Evolutionary conservation across 2,888 invertebrate species (phyloP), one percentile per base, ranked within the genome.

Genomic region (Tinea trinotella): DNA sequence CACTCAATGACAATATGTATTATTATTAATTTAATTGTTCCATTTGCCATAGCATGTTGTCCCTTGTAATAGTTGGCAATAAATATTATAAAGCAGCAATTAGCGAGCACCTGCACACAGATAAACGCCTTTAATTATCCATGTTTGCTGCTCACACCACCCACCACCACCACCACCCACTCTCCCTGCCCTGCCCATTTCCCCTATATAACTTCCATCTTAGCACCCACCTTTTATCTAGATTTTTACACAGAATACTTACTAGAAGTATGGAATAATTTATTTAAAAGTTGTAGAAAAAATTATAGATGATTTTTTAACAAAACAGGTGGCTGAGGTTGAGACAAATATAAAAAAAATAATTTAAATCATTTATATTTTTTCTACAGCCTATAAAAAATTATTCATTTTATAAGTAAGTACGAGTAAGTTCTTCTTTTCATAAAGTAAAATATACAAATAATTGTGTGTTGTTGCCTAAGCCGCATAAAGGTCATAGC

Each of bases 111-210:
- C 81, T 78, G 81, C 63, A 61, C 63, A n/a, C 67, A 73, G 80
- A 81, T 80, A 80, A 80, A 76, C 70, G 72, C 65, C 67, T 74
- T 69, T 78, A 79, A 80, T 78, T 75, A 75, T 70, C 65, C 60
- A 57, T 63, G 59, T 65, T 62, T 59, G 56, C 59, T 61, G 56
- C 58, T 55, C 13, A 2, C 46, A 18, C 46, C 19, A 12, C 15
- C 19, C 15, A 1, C 17, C 46, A 3, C n/a, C 46, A 2, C 15
- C 46, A 12, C 13, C 13, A 7, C 7, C 30, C 30, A 30, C 7
- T 30, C 30, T 30, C n/a, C n/a, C n/a, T n/a, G n/a, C n/a, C n/a
- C n/a, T n/a, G n/a, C n/a, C n/a, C n/a, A n/a, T n/a, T n/a, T n/a
- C n/a, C n/a, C n/a, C n/a, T n/a, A n/a, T n/a, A n/a, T n/a, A n/a